Base-by-base conservation (phyloP, 2,797 vertebrate genomes). In the Eupleurogrammus muticus region DNA sequence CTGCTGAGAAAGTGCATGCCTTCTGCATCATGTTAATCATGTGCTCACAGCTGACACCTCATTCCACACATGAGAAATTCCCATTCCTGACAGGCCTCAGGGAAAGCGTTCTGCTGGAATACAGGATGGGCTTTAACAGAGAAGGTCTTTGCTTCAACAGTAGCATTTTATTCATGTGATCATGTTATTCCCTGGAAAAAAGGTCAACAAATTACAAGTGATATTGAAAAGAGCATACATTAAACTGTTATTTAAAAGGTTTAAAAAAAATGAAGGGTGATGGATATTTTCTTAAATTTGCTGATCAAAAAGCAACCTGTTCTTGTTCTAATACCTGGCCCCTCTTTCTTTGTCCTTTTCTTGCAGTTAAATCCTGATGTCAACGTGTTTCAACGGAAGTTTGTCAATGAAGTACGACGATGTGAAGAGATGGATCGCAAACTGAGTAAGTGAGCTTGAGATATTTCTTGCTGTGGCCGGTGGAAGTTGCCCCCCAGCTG, bases 361-460 rank as follows among this genome's bases (percentile, higher is more conserved):
- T 64, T 69, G 12, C 91, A 99, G 97, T 86, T 99, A 67, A 99
- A 99, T 91, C 98, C 98, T 9, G 97, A 98, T 65, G 96, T 99
- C 61, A 99, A 99, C 35, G 96, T 98, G 55, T 99, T 99, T 93
- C 98, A 99, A 67, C 90, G 98, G 2, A 99, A 99, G 89, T 99
- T 99, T 89, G 97, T 99, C 20, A 99, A 99, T 66, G 98, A 99
- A 87, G 98, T 99, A 16, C 91, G 98, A 62, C 90, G 98, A 58
- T 99, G 98, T 50, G 98, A 99, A 84, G 98, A 99, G 80, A 99
- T 99, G 98, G 97, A 99, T 88, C 94, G 98, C 63, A 99, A 98
- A 88, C 94, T 99, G 49, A 94, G 98, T 99, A 90, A 76, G 96
- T 93, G 1, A 46, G 44, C 58, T 19, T 21, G n/a, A 5, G 9